These are phyloP conservation scores for Pangasianodon gigas DNA, from an alignment of 2,113 vertebrate genomes.

Conservation along the genomic window DNA sequence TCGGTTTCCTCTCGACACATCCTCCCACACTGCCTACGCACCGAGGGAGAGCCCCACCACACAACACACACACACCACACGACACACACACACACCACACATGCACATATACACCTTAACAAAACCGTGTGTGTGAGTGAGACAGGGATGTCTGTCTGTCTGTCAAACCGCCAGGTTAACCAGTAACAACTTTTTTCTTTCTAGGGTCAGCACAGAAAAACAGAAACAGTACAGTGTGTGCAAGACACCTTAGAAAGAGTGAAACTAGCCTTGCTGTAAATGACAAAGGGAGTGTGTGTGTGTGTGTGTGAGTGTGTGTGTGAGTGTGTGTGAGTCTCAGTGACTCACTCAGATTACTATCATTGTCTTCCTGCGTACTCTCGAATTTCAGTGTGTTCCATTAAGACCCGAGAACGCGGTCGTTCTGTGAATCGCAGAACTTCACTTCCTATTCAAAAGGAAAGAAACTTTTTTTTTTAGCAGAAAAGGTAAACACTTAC, in stretches of 20 bases:
- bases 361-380: slow-evolving; percentile 46
- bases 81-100: slow-evolving; percentile 57
- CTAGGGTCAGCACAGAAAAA: slow-evolving; percentile 34
- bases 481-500: neutral
- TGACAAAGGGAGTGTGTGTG: slow-evolving; percentile 28
- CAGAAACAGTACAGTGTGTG: slow-evolving; percentile 33
- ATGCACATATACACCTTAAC: slow-evolving; percentile 52
- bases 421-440: slow-evolving; percentile 46
- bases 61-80: slow-evolving; percentile 64
- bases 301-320: slow-evolving; percentile 29
- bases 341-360: slow-evolving; percentile 45
- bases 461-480: neutral
- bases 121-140: neutral
- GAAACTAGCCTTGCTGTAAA: slow-evolving; percentile 51
- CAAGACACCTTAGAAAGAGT: slow-evolving; percentile 40
- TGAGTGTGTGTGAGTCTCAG: slow-evolving; percentile 28
- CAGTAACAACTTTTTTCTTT: neutral
- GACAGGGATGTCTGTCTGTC: slow-evolving; percentile 1
- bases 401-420: slow-evolving; percentile 2
- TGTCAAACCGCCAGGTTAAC: slow-evolving; percentile 8
- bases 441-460: slow-evolving; percentile 33
- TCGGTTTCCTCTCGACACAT: slow-evolving; percentile 51
- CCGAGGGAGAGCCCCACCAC: slow-evolving; percentile 57
- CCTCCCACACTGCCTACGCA: slow-evolving; percentile 47
- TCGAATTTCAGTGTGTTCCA: slow-evolving; percentile 34